Base-by-base conservation (phyloP, 2,888 invertebrate genomes). In the Tuta absoluta region DNA sequence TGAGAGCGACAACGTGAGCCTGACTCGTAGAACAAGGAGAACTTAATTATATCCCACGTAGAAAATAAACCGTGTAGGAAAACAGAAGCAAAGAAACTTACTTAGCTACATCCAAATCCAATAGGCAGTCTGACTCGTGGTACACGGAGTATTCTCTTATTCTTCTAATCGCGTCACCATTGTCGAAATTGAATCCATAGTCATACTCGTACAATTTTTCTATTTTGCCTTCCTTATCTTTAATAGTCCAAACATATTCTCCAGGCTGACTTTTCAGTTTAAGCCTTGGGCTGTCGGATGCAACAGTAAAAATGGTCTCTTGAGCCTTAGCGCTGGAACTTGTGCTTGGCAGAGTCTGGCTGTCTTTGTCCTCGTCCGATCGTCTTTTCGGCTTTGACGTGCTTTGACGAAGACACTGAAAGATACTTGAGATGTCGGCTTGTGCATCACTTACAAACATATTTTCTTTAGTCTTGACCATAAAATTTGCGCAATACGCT, bases 101-200 rank as follows among this genome's bases (percentile, higher is more conserved):
- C 86, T 76, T 80, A 62, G 78, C 70, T 68, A 80, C 82, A 75
- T 89, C 87, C 69, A 90, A 72, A 75, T 89, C 87, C 69, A 90
- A 72, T 49, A 89, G 70, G 67, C 88, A 87, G 64, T 90, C 88
- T 62, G 86, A 87, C 67, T 90, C 89, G 62, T 80, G 81, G 74
- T 87, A 90, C 60, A 91, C 90, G 4, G 90, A 84, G 79, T 91
- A 90, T 67, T 90, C 79, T 69, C 89, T 77, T 61, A 91, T 89
- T 70, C 86, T 81, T 70, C 79, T 75, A 14, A 89, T 78, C 0
- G 79, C 83, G 37, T 88, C 89, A n/a, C 85, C 82, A 62, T 79
- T 82, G 66, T 87, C 81, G 37, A 79, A 80, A 63, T 82, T 80
- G 14, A 80, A 74, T 48, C 78, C 81, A 53, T 70, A 84, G 67